Conservation (phyloP, 2,113 vertebrate genomes). For the Marmota flaviventris region DNA sequence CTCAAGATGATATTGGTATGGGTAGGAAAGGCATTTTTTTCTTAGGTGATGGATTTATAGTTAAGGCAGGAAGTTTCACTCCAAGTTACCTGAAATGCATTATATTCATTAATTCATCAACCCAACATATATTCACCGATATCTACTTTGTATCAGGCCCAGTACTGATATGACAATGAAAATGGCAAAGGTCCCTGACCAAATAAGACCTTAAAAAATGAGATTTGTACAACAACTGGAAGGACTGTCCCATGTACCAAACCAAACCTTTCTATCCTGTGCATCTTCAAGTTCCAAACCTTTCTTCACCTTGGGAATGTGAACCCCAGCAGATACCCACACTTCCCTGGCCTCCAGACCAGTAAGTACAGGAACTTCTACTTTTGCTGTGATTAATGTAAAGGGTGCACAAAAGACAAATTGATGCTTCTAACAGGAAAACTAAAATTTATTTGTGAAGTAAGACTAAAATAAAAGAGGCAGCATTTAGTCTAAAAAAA, state of each 20-base stretch:
- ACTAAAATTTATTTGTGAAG: constrained; percentile 59
- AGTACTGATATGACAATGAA: background rate
- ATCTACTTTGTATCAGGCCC: background rate
- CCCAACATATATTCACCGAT: background rate
- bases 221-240: background rate
- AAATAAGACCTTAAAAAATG: background rate
- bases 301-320: background rate
- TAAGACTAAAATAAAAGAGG: constrained; percentile 39
- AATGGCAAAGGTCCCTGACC: background rate
- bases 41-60: background rate
- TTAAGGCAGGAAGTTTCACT: background rate
- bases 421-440: constrained; percentile 48
- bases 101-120: background rate
- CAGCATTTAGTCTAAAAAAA: constrained; percentile 50
- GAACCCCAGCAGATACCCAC: background rate
- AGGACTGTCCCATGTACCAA: background rate
- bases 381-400: background rate
- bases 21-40: background rate
- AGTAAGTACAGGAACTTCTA: constrained; percentile 25
- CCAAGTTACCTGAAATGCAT: constrained; percentile 13
- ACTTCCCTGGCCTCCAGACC: background rate
- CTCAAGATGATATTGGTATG: background rate
- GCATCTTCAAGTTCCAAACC: background rate
- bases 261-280: background rate
- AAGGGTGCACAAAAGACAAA: constrained; percentile 31